Conservation (phyloP, 2,797 vertebrate genomes). For the Spizella passerina region DNA sequence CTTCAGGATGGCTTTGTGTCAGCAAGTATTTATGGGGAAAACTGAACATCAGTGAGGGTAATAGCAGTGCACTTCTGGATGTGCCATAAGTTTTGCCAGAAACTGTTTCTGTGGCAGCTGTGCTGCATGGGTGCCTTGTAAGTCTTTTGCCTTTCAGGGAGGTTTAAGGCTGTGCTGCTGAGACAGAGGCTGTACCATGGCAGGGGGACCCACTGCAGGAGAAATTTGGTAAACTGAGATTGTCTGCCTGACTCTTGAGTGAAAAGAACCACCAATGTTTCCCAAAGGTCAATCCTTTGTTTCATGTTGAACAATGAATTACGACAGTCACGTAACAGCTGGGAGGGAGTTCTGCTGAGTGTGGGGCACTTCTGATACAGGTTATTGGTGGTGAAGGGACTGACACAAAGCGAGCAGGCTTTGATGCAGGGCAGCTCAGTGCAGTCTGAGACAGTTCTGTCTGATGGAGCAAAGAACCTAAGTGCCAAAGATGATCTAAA, state of each 20-base stretch:
- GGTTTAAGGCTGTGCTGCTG: not conserved
- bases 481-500: conserved; percentile 29
- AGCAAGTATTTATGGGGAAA: not conserved
- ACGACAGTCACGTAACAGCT: not conserved
- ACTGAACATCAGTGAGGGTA: not conserved
- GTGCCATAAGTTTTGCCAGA: not conserved
- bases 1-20: not conserved
- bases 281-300: not conserved
- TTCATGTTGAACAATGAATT: not conserved
- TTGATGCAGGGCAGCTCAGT: not conserved
- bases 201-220: not conserved
- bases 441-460: not conserved
- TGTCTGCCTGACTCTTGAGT: not conserved
- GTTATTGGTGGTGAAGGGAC: not conserved
- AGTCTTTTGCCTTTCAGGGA: not conserved
- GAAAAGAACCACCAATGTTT: not conserved
- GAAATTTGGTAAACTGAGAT: not conserved
- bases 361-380: not conserved
- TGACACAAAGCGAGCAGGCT: not conserved
- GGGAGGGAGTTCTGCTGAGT: not conserved
- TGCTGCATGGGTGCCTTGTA: not conserved
- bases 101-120: not conserved
- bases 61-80: not conserved
- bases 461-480: not conserved
- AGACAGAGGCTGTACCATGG: not conserved